A percentile compares a stretch with the other conserved stretches of the same genome.
Evolutionary conservation across 1,140 invertebrate species (phyloP).

Genomic region (Hyles euphorbiae): DNA sequence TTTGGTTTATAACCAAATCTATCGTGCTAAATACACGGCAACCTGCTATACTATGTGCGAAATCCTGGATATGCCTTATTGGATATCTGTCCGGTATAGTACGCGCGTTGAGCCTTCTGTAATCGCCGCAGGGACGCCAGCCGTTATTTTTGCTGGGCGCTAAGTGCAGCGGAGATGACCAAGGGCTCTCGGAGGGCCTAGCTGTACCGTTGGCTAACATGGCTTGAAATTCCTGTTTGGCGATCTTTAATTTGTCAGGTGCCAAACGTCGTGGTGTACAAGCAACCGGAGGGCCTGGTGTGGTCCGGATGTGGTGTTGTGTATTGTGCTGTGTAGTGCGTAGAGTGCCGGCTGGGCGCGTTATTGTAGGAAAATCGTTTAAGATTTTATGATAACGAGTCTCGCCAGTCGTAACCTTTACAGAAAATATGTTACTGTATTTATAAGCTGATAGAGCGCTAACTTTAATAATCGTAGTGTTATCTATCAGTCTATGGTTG

Average conservation of each 20-base stretch:
- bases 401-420: not conserved
- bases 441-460: no score
- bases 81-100: conserved; percentile 8
- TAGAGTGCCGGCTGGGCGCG: not conserved
- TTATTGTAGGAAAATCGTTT: conserved; percentile 4
- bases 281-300: not conserved
- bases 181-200: not conserved
- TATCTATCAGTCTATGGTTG: no score
- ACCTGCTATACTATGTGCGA: conserved; percentile 9
- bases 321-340: not conserved
- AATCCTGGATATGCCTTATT: conserved; percentile 17
- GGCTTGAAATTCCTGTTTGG: conserved; percentile 4
- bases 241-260: conserved; percentile 9
- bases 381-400: not conserved
- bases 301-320: conserved; percentile 3
- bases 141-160: no score
- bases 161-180: no score
- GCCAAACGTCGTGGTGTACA: conserved; percentile 7
- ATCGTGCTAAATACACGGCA: conserved; percentile 10
- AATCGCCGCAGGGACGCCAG: conserved; percentile 12
- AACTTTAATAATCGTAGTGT: no score
- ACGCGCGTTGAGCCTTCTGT: conserved; percentile 10
- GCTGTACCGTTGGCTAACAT: conserved; percentile 4
- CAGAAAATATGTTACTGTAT: conserved; percentile 9
- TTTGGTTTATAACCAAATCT: conserved; percentile 3